These are phyloP conservation scores for Pachyrhynchus sulphureomaculatus DNA, from an alignment of 1,140 invertebrate species.

Conservation along the genomic window DNA sequence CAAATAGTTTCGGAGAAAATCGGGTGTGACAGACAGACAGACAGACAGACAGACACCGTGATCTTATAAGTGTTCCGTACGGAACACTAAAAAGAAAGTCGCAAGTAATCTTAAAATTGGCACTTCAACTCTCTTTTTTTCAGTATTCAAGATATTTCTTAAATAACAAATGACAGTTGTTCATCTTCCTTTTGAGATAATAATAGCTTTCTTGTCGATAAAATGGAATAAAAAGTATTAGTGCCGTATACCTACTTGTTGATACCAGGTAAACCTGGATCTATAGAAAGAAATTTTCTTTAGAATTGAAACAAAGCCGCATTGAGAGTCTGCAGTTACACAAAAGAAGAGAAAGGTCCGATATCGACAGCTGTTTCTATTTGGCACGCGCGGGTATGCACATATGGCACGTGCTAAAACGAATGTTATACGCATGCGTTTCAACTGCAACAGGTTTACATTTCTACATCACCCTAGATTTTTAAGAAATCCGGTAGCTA, in stretches of 20 bases:
- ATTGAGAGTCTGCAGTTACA: slow-evolving; percentile 15
- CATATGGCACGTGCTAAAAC: slow-evolving; percentile 21
- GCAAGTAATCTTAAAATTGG: too few species aligned
- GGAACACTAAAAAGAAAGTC: too few species aligned
- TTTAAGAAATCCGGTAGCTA: not conserved
- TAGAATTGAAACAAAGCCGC: slow-evolving; percentile 16
- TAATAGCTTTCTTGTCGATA: not conserved
- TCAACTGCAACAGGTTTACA: slow-evolving; percentile 8
- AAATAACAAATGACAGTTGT: slow-evolving; percentile 6
- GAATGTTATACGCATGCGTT: not conserved
- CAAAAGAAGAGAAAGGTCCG: slow-evolving; percentile 17
- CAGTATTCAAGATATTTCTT: slow-evolving; percentile 5
- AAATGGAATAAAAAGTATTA: slow-evolving; percentile 18
- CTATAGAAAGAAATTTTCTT: slow-evolving; percentile 9
- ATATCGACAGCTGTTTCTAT: slow-evolving; percentile 23
- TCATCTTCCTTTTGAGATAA: not conserved
- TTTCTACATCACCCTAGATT: slow-evolving; percentile 2
- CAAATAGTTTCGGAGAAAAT: too few species aligned
- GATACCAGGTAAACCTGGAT: slow-evolving; percentile 23
- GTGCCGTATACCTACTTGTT: slow-evolving; percentile 13
- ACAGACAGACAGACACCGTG: too few species aligned
- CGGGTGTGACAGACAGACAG: too few species aligned
- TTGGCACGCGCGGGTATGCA: slow-evolving; percentile 4
- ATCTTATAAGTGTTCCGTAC: too few species aligned
- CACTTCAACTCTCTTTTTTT: too few species aligned